Conservation (phyloP, 2,797 vertebrate genomes). For the Platyrinchus mystaceus region DNA sequence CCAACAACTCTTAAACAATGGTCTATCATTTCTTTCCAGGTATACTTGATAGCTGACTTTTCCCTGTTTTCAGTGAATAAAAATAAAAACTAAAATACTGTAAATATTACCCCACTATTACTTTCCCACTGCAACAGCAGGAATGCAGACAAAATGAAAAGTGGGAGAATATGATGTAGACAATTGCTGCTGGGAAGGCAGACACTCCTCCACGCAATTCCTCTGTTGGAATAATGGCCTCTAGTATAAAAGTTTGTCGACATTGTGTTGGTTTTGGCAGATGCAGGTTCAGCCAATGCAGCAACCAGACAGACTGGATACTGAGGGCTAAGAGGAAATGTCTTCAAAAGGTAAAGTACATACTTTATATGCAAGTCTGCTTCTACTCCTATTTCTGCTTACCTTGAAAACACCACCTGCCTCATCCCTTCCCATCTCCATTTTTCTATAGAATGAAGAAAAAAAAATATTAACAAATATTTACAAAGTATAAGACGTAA, state of each 20-base stretch:
- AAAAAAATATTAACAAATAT: not conserved
- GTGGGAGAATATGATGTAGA: not conserved
- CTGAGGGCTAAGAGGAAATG: not conserved
- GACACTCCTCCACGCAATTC: not conserved
- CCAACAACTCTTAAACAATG: not conserved
- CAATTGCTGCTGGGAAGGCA: not conserved
- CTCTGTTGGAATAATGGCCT: not conserved
- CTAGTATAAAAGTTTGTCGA: not conserved
- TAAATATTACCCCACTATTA: not conserved
- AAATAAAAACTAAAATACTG: not conserved
- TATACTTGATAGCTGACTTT: not conserved
- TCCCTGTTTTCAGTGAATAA: not conserved
- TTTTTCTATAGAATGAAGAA: not conserved
- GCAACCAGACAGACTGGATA: slow-evolving; percentile 51
- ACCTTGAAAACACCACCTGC: not conserved
- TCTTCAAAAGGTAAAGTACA: not conserved
- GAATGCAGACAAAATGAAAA: not conserved
- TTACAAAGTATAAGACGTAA: not conserved
- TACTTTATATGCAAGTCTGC: not conserved
- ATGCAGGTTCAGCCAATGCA: not conserved
- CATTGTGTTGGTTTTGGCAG: not conserved
- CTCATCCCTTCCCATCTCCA: not conserved
- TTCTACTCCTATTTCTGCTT: not conserved
- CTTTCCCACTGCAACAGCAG: not conserved
- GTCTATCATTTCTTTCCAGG: not conserved